Evolutionary conservation across 1,140 invertebrate species (phyloP).

Genomic region (Bombus superbus): DNA sequence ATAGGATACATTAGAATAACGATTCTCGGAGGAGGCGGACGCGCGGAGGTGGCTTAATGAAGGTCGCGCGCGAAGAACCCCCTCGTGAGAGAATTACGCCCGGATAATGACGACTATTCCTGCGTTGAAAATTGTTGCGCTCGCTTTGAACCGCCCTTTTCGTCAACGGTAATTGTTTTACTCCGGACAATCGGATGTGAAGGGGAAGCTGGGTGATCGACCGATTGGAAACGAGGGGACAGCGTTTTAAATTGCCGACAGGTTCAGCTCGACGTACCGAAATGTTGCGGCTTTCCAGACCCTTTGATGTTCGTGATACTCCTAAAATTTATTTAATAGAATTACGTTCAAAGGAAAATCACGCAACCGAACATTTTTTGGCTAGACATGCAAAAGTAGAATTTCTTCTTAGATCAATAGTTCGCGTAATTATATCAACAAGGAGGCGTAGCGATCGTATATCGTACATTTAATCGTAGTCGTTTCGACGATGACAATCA

Average conservation of each 20-base stretch:
- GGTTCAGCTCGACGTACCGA: neutral
- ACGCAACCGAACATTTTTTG: too few species aligned
- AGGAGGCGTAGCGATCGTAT: too few species aligned
- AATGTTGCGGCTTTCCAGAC: neutral
- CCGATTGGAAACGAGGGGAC: slow-evolving; percentile 31
- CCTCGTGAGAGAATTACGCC: slow-evolving; percentile 37
- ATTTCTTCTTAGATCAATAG: neutral
- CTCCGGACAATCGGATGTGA: neutral
- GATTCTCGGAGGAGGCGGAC: slow-evolving; percentile 62
- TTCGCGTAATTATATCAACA: neutral
- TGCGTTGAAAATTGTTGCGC: neutral
- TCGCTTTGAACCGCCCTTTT: slow-evolving; percentile 10
- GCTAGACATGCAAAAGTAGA: neutral
- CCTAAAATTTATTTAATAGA: neutral
- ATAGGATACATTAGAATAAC: slow-evolving; percentile 70
- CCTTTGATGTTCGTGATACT: neutral
- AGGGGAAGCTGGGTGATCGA: slow-evolving; percentile 5
- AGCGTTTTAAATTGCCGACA: slow-evolving; percentile 5
- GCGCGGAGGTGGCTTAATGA: slow-evolving; percentile 64
- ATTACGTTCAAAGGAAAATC: neutral
- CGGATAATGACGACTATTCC: slow-evolving; percentile 60
- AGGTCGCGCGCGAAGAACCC: slow-evolving; percentile 38
- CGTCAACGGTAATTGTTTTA: slow-evolving; percentile 44
- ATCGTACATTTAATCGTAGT: neutral
- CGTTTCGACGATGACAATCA: too few species aligned